phyloP scores from a whole-genome alignment of 2,797 vertebrate species.

The Rhadinocentrus ornatus region DNA sequence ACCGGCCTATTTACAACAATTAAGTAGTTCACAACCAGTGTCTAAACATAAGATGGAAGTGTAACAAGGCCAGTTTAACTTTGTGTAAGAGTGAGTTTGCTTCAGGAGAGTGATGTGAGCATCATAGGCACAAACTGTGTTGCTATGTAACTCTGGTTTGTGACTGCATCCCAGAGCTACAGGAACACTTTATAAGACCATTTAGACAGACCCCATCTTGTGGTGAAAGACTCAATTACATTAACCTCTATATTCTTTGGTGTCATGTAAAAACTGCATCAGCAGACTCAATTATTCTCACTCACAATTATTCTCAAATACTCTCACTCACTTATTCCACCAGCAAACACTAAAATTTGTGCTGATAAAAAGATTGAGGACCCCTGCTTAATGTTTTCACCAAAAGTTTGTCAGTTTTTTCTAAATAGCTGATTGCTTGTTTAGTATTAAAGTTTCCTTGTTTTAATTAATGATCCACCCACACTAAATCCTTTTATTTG shows the following conservation, averaged over 20 bases:
- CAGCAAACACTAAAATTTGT: too few species aligned
- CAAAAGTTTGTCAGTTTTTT: too few species aligned
- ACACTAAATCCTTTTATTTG: background rate
- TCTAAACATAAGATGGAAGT: constrained; percentile 29
- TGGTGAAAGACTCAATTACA: constrained; percentile 74
- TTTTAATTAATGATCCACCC: background rate
- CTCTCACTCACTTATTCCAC: background rate
- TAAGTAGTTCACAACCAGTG: constrained; percentile 9
- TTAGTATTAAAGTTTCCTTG: background rate
- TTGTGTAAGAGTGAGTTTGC: constrained; percentile 9
- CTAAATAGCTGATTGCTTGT: background rate
- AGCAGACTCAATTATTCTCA: background rate
- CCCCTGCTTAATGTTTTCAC: too few species aligned
- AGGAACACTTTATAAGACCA: constrained; percentile 44
- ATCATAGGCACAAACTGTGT: constrained; percentile 23
- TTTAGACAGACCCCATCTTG: constrained; percentile 75
- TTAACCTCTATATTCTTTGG: constrained; percentile 22
- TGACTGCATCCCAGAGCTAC: constrained; percentile 36
- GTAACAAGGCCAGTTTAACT: constrained; percentile 21
- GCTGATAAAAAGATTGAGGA: too few species aligned
- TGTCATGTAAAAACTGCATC: background rate
- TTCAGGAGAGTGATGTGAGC: constrained; percentile 36
- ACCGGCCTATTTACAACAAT: constrained; percentile 20
- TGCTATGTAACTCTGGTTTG: constrained; percentile 49
- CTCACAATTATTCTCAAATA: too few species aligned